A percentile compares a stretch with the other conserved stretches of the same genome.
Evolutionary conservation across 2,797 vertebrate genomes (phyloP).

Genomic region (Ctenosaura bakeri): DNA sequence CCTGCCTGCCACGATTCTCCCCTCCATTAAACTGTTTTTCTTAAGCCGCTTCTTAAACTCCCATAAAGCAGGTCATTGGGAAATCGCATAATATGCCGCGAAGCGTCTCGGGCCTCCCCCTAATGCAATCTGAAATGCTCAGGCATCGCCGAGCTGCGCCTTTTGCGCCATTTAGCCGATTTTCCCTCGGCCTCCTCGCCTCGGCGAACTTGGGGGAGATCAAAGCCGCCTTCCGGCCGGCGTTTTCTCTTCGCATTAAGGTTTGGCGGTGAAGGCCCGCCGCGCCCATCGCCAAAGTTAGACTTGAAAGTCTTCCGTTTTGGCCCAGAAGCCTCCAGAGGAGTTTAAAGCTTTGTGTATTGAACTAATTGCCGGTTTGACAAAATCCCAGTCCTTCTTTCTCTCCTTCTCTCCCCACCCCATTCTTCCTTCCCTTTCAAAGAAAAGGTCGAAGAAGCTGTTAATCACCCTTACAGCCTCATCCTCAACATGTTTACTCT

Average conservation of each 20-base stretch:
- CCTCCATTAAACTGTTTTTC: slow-evolving; percentile 33
- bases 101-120: slow-evolving; percentile 53
- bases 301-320: slow-evolving; percentile 60
- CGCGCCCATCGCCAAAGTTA: slow-evolving; percentile 42
- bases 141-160: slow-evolving; percentile 63
- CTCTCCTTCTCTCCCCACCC: not conserved
- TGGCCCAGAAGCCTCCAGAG: slow-evolving; percentile 46
- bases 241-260: slow-evolving; percentile 66
- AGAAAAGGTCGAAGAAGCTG: too few relatives aligned
- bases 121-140: slow-evolving; percentile 67
- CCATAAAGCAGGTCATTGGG: slow-evolving; percentile 70
- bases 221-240: slow-evolving; percentile 65
- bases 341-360: slow-evolving; percentile 47
- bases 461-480: not conserved
- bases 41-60: slow-evolving; percentile 65
- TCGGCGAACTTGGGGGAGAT: slow-evolving; percentile 74
- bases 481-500: not conserved
- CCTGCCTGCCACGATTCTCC: not conserved
- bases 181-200: slow-evolving; percentile 70
- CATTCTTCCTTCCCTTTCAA: not conserved
- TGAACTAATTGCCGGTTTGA: slow-evolving; percentile 55
- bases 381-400: slow-evolving; percentile 33
- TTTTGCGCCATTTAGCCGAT: slow-evolving; percentile 72
- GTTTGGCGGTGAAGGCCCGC: slow-evolving; percentile 16
- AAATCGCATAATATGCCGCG: slow-evolving; percentile 59